Evolutionary conservation across 1,140 invertebrate species (phyloP).

Genomic region (Acyrthosiphon pisum): DNA sequence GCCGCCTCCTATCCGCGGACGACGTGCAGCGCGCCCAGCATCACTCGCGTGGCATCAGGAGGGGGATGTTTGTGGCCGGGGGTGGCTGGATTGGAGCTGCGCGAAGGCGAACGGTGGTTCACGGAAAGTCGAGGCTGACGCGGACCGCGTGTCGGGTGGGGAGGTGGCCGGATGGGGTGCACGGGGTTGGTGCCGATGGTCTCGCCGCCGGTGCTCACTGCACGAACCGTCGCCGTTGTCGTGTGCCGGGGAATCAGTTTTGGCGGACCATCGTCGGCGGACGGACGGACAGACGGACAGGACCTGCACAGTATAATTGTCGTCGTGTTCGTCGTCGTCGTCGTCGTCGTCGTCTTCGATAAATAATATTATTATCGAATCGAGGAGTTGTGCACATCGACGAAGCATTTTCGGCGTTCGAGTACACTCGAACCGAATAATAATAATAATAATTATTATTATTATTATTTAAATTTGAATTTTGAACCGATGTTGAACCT

Average conservation of each 20-base stretch:
- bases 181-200: not conserved
- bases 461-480: too few species aligned
- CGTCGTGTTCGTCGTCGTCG: not conserved
- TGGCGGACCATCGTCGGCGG: constrained; percentile 22
- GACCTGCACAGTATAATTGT: not conserved
- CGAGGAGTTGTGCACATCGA: not conserved
- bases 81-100: not conserved
- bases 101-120: not conserved
- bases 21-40: not conserved
- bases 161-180: not conserved
- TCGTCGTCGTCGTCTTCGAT: not conserved
- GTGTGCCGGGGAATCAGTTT: constrained; percentile 43
- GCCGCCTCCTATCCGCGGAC: not conserved
- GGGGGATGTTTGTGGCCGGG: not conserved
- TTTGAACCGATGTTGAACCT: not conserved
- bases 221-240: not conserved
- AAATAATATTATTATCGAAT: not conserved
- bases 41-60: not conserved
- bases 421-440: not conserved
- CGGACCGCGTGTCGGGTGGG: not conserved
- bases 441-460: not conserved
- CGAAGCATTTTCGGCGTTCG: not conserved
- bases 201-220: constrained; percentile 41
- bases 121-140: not conserved
- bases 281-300: too few species aligned